Evolutionary conservation across 1,140 invertebrate species (phyloP).

Genomic region (Ptiloglossa arizonensis): DNA sequence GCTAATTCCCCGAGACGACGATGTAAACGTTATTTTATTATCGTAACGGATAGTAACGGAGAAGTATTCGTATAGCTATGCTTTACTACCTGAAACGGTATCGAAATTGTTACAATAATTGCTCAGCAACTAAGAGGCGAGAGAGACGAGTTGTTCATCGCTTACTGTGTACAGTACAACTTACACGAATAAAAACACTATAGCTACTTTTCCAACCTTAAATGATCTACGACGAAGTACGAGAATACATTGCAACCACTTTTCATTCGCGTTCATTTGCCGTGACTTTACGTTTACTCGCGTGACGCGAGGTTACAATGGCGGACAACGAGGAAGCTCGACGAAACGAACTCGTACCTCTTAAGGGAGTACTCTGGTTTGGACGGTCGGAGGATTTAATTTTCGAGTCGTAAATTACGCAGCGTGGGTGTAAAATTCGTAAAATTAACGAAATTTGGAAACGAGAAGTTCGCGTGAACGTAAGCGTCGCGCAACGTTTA

Average conservation of each 20-base stretch:
- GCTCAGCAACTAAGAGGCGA: slow-evolving; percentile 35
- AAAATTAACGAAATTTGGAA: too few species aligned
- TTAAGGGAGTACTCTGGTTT: too few species aligned
- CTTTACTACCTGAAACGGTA: slow-evolving; percentile 45
- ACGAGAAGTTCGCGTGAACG: too few species aligned
- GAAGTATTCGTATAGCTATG: slow-evolving; percentile 46
- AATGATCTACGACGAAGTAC: neutral
- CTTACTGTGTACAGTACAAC: slow-evolving; percentile 46
- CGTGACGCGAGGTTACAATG: neutral
- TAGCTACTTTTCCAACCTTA: slow-evolving; percentile 17
- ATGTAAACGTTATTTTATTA: slow-evolving; percentile 52
- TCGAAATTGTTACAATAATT: slow-evolving; percentile 51
- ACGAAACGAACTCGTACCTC: too few species aligned
- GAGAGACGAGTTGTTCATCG: slow-evolving; percentile 32
- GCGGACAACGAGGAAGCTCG: too few species aligned
- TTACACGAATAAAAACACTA: slow-evolving; percentile 31
- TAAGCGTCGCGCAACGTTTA: too few species aligned
- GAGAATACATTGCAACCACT: neutral
- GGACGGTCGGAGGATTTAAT: too few species aligned
- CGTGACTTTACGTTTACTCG: neutral
- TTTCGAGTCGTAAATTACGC: too few species aligned
- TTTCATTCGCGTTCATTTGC: neutral
- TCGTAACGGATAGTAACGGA: slow-evolving; percentile 36
- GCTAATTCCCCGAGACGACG: slow-evolving; percentile 30
- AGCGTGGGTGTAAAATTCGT: too few species aligned